These are phyloP conservation scores for Cyphomyrmex costatus DNA, from an alignment of 1,140 invertebrate genomes.

Conservation along the genomic window DNA sequence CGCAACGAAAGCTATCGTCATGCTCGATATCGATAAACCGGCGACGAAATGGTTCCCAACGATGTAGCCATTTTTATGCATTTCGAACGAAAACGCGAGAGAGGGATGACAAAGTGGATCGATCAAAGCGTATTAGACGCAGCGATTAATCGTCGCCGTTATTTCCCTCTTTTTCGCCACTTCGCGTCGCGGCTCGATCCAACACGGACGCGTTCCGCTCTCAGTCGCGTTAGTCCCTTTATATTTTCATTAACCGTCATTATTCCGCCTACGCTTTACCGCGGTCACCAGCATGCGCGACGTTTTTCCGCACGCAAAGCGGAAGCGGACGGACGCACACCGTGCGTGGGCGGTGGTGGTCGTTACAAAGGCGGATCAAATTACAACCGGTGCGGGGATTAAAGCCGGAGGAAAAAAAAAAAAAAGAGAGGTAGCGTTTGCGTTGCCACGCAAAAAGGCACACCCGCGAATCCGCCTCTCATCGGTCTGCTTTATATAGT, in stretches of 20 bases:
- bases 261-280: constrained; percentile 54
- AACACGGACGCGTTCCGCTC: not conserved
- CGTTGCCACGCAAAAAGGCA: constrained; percentile 68
- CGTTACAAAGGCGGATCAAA: constrained; percentile 70
- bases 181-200: constrained; percentile 35
- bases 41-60: constrained; percentile 39
- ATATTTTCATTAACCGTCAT: constrained; percentile 65
- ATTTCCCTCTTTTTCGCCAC: constrained; percentile 55
- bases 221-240: constrained; percentile 32
- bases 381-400: constrained; percentile 69
- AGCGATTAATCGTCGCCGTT: constrained; percentile 58
- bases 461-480: constrained; percentile 63
- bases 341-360: constrained; percentile 3
- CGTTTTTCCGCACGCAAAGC: constrained; percentile 53
- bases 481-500: constrained; percentile 6
- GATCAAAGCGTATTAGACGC: constrained; percentile 60
- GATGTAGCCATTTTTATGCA: constrained; percentile 49
- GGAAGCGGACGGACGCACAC: constrained; percentile 12
- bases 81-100: constrained; percentile 11
- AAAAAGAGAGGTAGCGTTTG: constrained; percentile 60
- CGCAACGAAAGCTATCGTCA: not conserved
- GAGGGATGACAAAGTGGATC: constrained; percentile 54
- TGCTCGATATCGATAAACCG: constrained; percentile 28
- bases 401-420: constrained; percentile 68
- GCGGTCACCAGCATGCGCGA: constrained; percentile 34